Conservation (phyloP, 2,113 vertebrate genomes). For the Marmota flaviventris region DNA sequence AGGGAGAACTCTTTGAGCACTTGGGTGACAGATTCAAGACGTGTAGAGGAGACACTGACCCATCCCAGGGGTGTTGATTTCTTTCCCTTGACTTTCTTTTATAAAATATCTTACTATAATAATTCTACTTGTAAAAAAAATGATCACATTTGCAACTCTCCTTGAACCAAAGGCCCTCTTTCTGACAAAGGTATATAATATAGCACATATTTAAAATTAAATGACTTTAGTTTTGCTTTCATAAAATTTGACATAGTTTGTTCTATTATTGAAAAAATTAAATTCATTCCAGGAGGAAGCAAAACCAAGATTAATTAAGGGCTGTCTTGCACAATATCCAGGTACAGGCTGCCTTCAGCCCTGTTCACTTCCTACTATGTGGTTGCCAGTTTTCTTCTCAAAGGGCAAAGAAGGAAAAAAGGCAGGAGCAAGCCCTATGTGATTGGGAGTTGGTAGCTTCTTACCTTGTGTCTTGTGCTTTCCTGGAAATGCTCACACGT, state of each 20-base stretch:
- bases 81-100: neutral
- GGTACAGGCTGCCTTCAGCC: neutral
- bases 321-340: neutral
- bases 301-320: neutral
- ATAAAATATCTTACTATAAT: neutral
- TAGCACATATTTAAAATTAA: neutral
- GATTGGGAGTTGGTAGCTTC: neutral
- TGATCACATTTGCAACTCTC: neutral
- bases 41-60: neutral
- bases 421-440: neutral
- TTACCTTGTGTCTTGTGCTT: neutral
- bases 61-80: neutral
- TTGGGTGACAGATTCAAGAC: neutral
- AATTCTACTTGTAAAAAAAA: neutral
- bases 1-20: neutral
- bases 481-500: neutral
- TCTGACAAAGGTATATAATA: neutral
- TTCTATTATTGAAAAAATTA: neutral
- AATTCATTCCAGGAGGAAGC: neutral
- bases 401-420: neutral
- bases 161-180: neutral
- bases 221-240: conserved; percentile 19
- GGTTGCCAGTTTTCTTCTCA: neutral
- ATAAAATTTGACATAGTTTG: neutral
- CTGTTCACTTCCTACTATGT: neutral